Evolutionary conservation across 2,888 invertebrate species (phyloP).

Genomic region (Smittia sp.): DNA sequence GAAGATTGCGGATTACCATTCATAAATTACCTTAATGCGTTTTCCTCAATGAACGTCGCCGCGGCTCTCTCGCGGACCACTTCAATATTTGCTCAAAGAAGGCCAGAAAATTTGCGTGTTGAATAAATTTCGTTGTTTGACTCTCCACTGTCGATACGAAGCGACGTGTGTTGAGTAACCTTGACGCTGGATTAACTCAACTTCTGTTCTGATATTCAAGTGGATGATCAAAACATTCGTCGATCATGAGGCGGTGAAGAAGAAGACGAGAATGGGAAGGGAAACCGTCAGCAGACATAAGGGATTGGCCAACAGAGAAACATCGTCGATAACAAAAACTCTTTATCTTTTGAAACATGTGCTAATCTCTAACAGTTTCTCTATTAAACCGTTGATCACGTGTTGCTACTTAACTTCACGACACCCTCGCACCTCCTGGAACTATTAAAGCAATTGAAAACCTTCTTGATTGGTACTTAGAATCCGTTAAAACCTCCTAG

Average conservation of each 20-base stretch:
- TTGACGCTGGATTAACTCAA: slow-evolving; percentile 28
- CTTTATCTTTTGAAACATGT: too few species aligned
- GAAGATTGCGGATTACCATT: slow-evolving; percentile 6
- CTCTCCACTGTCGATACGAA: not conserved
- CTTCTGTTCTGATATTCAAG: slow-evolving; percentile 24
- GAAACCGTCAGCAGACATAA: too few species aligned
- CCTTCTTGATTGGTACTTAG: too few species aligned
- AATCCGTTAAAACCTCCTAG: too few species aligned
- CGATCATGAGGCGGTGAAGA: not conserved
- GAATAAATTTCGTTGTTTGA: not conserved
- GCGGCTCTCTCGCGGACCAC: not conserved
- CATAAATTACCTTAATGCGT: slow-evolving; percentile 6
- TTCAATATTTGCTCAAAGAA: not conserved
- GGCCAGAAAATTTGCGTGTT: too few species aligned
- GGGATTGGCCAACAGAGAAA: too few species aligned
- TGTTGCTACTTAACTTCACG: too few species aligned
- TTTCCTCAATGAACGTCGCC: not conserved
- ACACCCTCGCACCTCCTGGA: too few species aligned
- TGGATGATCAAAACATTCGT: not conserved
- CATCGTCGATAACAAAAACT: too few species aligned
- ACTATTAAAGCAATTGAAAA: too few species aligned
- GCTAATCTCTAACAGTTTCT: too few species aligned
- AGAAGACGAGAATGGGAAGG: not conserved
- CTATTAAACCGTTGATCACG: too few species aligned
- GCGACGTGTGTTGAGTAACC: slow-evolving; percentile 22